Conservation (phyloP, 2,113 vertebrate species). For the Carassius auratus region DNA sequence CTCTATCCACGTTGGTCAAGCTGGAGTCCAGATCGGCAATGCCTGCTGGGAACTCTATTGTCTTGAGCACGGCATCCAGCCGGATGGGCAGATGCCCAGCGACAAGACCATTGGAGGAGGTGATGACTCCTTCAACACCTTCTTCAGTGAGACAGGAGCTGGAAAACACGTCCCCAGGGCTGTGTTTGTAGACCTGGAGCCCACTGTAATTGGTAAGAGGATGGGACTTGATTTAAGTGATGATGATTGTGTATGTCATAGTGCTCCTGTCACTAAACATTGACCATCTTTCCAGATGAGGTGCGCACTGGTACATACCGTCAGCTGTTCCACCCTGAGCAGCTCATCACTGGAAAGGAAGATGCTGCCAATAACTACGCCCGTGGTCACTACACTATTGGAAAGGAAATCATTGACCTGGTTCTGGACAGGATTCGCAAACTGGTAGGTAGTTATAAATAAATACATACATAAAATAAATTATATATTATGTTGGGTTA, state of each 20-base stretch:
- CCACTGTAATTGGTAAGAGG: constrained; percentile 74
- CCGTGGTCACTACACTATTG: constrained; percentile 87
- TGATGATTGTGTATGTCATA: not conserved
- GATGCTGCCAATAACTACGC: constrained; percentile 77
- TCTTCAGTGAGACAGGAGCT: constrained; percentile 77
- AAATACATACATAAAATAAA: not conserved
- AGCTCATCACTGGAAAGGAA: constrained; percentile 73
- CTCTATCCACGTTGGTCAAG: constrained; percentile 76
- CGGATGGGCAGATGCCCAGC: constrained; percentile 76
- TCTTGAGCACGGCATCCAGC: constrained; percentile 75
- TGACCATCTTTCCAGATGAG: constrained; percentile 71
- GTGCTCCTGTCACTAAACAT: not conserved
- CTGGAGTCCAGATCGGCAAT: constrained; percentile 77
- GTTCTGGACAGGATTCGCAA: constrained; percentile 84
- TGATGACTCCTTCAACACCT: constrained; percentile 75
- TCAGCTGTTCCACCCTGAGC: constrained; percentile 68
- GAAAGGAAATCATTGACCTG: constrained; percentile 85
- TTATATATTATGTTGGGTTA: not conserved
- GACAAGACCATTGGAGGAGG: constrained; percentile 75
- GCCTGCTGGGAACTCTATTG: constrained; percentile 78
- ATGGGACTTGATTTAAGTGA: not conserved
- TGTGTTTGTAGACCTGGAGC: constrained; percentile 77
- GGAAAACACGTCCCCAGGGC: constrained; percentile 77
- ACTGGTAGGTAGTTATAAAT: constrained; percentile 70
- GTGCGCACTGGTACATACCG: constrained; percentile 79